These are phyloP conservation scores for Ochropacha duplaris DNA, from an alignment of 2,888 invertebrate genomes.

Conservation along the genomic window DNA sequence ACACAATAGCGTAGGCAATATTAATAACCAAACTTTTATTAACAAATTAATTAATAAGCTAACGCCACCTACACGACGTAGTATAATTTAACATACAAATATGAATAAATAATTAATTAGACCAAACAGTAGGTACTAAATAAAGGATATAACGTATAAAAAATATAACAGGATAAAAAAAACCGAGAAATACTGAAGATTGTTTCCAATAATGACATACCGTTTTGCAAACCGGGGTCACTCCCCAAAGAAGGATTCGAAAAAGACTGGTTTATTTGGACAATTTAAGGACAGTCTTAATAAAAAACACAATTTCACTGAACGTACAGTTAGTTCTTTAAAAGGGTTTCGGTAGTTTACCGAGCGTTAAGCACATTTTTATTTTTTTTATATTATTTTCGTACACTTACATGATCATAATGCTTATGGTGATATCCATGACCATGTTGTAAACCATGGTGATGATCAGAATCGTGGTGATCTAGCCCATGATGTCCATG, in stretches of 20 bases:
- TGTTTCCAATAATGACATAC: background rate
- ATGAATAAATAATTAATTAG: too few species aligned
- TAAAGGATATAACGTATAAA: too few species aligned
- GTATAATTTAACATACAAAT: too few species aligned
- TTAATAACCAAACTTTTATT: too few species aligned
- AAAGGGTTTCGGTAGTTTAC: background rate
- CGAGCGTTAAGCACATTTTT: too few species aligned
- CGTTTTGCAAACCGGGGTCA: background rate
- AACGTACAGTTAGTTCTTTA: background rate
- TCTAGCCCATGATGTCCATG: slow-evolving; percentile 31
- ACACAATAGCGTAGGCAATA: too few species aligned
- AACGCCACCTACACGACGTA: too few species aligned
- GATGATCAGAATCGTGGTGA: slow-evolving; percentile 37
- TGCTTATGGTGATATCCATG: slow-evolving; percentile 55
- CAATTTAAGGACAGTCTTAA: background rate
- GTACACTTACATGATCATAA: slow-evolving; percentile 63
- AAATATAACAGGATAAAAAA: too few species aligned
- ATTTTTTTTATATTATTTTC: too few species aligned
- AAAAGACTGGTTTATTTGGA: background rate
- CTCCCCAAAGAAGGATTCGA: background rate
- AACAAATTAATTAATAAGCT: too few species aligned
- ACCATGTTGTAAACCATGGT: slow-evolving; percentile 34
- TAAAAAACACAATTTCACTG: background rate
- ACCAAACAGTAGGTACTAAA: too few species aligned
- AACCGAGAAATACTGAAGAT: background rate